These are phyloP conservation scores for Planococcus citri DNA, from an alignment of 1,140 invertebrate genomes.

Conservation along the genomic window DNA sequence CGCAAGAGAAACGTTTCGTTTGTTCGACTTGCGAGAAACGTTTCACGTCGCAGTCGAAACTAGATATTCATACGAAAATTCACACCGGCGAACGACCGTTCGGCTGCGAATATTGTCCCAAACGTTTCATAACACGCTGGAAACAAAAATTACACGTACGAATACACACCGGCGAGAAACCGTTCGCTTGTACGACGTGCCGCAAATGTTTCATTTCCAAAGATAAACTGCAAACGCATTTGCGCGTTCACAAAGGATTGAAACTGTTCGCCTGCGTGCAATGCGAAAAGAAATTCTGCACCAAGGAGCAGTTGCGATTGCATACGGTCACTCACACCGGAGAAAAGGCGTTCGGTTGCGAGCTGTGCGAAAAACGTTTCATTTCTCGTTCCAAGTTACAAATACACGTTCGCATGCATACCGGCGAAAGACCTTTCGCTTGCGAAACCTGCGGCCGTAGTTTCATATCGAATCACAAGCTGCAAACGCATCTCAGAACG, in stretches of 20 bases:
- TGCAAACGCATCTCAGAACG: conserved; percentile 49
- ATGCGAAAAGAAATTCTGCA: conserved; percentile 76
- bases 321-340: conserved; percentile 54
- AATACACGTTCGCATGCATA: conserved; percentile 27
- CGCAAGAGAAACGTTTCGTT: conserved; percentile 43
- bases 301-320: conserved; percentile 59
- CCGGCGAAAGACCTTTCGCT: conserved; percentile 24
- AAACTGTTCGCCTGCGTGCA: conserved; percentile 76
- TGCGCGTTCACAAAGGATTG: conserved; percentile 61
- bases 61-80: conserved; percentile 61
- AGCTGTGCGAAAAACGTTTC: conserved; percentile 43
- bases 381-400: conserved; percentile 54
- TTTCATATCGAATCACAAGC: conserved; percentile 52
- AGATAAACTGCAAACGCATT: conserved; percentile 68
- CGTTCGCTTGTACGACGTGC: conserved; percentile 51
- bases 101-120: conserved; percentile 69
- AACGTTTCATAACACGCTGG: conserved; percentile 73
- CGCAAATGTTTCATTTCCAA: conserved; percentile 64
- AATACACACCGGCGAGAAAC: too few relatives aligned
- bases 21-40: conserved; percentile 45
- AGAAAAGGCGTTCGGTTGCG: conserved; percentile 36
- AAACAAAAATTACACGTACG: conserved; percentile 62
- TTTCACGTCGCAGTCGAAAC: conserved; percentile 49
- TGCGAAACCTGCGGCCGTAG: conserved; percentile 23
- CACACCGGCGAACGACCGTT: conserved; percentile 75